Base-by-base conservation (phyloP, 2,113 vertebrate genomes). In the Pteruthius melanotis region DNA sequence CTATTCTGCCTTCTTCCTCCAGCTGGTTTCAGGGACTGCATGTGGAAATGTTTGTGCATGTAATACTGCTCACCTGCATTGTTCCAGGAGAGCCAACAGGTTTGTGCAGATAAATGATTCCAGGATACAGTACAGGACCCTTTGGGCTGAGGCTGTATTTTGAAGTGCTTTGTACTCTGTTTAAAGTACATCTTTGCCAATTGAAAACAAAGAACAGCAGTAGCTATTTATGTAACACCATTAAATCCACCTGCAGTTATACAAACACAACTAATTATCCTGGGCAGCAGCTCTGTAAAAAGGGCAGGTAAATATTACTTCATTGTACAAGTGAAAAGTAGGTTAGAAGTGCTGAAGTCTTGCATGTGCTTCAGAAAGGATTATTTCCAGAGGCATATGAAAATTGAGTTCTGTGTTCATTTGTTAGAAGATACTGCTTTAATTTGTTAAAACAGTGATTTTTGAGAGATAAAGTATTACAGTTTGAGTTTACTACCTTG, bases 181-280 rank as follows among this genome's bases (percentile, higher is more conserved):
- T 88, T 54, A 87, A 42, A 91, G 33, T 72, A 59, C 26, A 14
- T 76, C 57, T 94, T 89, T 85, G 89, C 42, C 61, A 87, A 23
- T 0, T 74, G 59, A 72, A 90, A 95, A 56, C 52, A 56, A 90
- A 89, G 31, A 53, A 37, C 61, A 87, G 54, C 52, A 85, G 37
- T 87, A 82, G 69, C 61, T 27, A 39, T 82, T 93, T 91, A 54
- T 85, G 54, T 85, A 90, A 77, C 63, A 50, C n/a, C 4, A 10
- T 93, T 88, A 95, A 79, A 87, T 89, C 66, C 83, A 91, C 63
- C 42, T 50, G 47, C 35, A 72, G 42, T 83, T 93, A 77, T 90
- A 60, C 42, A 90, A 90, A 85, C 33, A 59, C 28, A 70, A 59
- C 13, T 88, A 76, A 89, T 89, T 92, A 61, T 69, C 20, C 47